These are phyloP conservation scores for Horisme vitalbata DNA, from an alignment of 2,888 invertebrate genomes.

Conservation along the genomic window DNA sequence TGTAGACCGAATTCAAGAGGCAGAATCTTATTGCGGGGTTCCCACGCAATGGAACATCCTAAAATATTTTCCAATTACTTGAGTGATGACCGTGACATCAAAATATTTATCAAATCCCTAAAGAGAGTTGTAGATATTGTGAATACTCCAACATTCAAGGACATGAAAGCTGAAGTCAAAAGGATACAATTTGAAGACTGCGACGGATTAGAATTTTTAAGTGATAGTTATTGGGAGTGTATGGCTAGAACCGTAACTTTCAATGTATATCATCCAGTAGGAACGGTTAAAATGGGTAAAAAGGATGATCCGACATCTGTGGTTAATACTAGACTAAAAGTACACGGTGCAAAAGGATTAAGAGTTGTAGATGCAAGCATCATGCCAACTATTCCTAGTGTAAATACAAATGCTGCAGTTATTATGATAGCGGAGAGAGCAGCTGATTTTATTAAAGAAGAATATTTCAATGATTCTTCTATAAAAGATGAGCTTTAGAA, in stretches of 20 bases:
- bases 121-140: constrained; percentile 60
- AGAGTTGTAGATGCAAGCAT: constrained; percentile 71
- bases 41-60: constrained; percentile 57
- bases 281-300: constrained; percentile 71
- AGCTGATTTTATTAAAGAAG: constrained; percentile 68
- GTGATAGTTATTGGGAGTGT: constrained; percentile 70
- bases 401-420: constrained; percentile 67
- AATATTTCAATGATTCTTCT: constrained; percentile 37
- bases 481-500: constrained; percentile 58
- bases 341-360: constrained; percentile 54
- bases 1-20: constrained; percentile 69
- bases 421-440: constrained; percentile 76
- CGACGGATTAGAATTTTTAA: constrained; percentile 54
- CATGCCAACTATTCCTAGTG: constrained; percentile 73
- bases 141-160: constrained; percentile 57
- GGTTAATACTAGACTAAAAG: constrained; percentile 57
- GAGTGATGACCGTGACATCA: constrained; percentile 60
- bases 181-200: constrained; percentile 61
- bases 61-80: constrained; percentile 69
- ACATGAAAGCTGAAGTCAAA: constrained; percentile 56
- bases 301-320: constrained; percentile 53
- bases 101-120: constrained; percentile 56
- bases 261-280: constrained; percentile 73
- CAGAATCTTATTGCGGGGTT: constrained; percentile 54
- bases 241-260: constrained; percentile 69